Evolutionary conservation across 1,140 invertebrate genomes (phyloP).

Genomic region (Drosophila guanche): DNA sequence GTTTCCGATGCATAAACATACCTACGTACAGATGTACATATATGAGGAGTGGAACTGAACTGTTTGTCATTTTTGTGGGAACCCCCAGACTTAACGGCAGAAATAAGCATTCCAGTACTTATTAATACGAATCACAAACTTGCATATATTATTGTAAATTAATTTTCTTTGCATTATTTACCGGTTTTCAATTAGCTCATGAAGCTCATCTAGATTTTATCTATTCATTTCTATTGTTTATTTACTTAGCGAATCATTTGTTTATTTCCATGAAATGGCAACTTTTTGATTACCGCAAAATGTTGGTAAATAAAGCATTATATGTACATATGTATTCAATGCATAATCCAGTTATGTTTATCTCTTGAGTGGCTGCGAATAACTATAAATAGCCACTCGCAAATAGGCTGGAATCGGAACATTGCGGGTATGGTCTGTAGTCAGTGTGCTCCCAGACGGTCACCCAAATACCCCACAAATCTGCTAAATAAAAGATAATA

Average conservation of each 20-base stretch:
- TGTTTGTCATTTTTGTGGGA: neutral
- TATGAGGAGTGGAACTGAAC: too few relatives aligned
- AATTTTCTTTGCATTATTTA: too few relatives aligned
- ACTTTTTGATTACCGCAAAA: neutral
- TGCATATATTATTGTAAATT: neutral
- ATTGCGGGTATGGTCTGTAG: conserved; percentile 6
- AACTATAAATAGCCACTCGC: conserved; percentile 16
- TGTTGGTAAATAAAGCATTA: conserved; percentile 11
- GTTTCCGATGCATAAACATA: too few relatives aligned
- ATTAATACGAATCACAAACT: neutral
- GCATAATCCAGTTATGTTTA: conserved; percentile 21
- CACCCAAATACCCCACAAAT: too few relatives aligned
- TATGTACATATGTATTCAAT: too few relatives aligned
- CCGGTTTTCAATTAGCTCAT: too few relatives aligned
- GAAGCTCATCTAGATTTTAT: neutral
- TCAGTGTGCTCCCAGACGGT: neutral
- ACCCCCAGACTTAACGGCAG: too few relatives aligned
- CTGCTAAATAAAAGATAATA: too few relatives aligned
- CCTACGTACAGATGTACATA: too few relatives aligned
- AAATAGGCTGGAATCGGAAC: conserved; percentile 19
- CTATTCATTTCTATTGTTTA: conserved; percentile 6
- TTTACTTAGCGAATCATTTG: too few relatives aligned
- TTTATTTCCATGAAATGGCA: neutral
- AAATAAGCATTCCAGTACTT: too few relatives aligned
- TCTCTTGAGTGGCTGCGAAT: neutral